Evolutionary conservation across 2,888 invertebrate genomes (phyloP), one percentile per base, ranked within the genome.

Genomic region (Drosophila yooni): DNA sequence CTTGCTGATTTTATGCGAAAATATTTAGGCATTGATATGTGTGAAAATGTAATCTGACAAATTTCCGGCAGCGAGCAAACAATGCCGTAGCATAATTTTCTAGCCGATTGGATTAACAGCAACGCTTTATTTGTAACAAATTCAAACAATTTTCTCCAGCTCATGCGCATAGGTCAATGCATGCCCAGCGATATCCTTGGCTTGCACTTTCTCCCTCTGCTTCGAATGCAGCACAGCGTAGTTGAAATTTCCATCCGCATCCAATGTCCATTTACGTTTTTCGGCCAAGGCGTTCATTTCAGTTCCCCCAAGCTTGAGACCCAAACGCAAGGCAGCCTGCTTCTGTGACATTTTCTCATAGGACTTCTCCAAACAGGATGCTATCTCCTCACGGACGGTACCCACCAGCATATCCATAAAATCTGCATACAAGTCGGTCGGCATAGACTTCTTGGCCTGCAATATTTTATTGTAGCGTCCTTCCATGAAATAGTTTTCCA

Each of bases 41-140:
- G 88, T 88, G 91, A 64, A 87, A 88, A 89, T 89, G 69, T 78
- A 88, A 90, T 85, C 88, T 89, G 88, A 88, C 88, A 88, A 88
- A 88, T 88, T 88, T 87, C 66, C 63, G 60, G 53, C 48, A 61
- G 8, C 43, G 21, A 57, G 40, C 43, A 52, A 63, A 69, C 52
- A 48, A 62, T 60, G 64, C 70, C 48, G 27, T 56, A 62, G 25
- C 52, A 52, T 71, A 21, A 82, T 86, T 81, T 81, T 68, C 58
- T 62, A 71, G 54, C 18, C 73, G 57, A 69, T 66, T 59, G 72
- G 76, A 82, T 83, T 77, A 81, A 48, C n/a, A 59, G 62, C 31
- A 67, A 74, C 66, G 70, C 67, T 76, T 81, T 70, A 63, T 67
- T 71, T 60, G 50, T 38, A 54, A 31, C 21, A 64, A 74, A 60